Evolutionary conservation across 2,888 invertebrate species (phyloP), one percentile per base, ranked within the genome.

Genomic region (Hecatera dysodea): DNA sequence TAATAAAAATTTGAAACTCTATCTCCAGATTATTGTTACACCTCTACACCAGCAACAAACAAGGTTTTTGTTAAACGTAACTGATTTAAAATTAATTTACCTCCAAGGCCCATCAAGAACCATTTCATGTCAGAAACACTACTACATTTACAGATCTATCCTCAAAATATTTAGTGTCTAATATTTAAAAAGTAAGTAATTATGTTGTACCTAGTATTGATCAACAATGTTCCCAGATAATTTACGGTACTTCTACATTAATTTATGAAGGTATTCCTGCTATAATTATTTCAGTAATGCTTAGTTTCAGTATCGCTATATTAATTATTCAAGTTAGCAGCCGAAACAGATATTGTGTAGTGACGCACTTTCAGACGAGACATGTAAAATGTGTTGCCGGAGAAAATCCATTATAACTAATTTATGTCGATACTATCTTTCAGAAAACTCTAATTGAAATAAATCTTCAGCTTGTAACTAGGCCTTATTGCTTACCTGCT

Each of bases 231-330:
- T 62, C 24, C 11, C 39, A 50, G 19, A 80, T 73, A 61, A 64
- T 72, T 52, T 27, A 66, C 33, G 19, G 33, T 44, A 70, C 9
- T 61, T 52, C 57, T 60, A 53, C 44, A 22, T 50, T 55, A 62
- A 66, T 70, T 70, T 71, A 76, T 70, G 19, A 56, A 75, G 57
- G 24, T 63, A 56, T 63, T 63, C n/a, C 42, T 33, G 68, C 33
- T 39, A 52, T 56, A 64, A 64, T 80, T 68, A 75, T 75, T 80
- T 79, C 29, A 56, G 15, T 48, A 50, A 42, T 36, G 19, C 78
- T 64, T 55, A 74, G 80, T 82, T 83, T 80, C 78, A 87, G 79
- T 83, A 75, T 69, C 77, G 75, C 78, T 72, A 78, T 67, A 78
- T 81, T 63, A 78, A 83, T 86, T 81, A 78, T 85, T 81, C 61